Evolutionary conservation across 1,140 invertebrate genomes (phyloP).

Genomic region (Drosophila santomea): DNA sequence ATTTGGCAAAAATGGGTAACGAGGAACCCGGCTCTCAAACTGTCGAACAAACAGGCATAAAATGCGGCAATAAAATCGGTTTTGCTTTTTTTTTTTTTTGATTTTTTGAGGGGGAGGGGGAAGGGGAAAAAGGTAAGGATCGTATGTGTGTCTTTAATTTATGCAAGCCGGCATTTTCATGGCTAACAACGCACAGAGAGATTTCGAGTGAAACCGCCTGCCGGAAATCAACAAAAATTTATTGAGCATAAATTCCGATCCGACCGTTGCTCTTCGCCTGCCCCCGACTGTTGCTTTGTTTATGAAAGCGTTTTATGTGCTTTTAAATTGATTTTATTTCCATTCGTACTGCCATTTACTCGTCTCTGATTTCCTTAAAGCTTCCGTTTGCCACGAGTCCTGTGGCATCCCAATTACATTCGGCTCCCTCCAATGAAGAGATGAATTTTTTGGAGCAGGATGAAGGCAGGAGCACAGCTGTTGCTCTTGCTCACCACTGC

Average conservation of each 20-base stretch:
- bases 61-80: slow-evolving; percentile 66
- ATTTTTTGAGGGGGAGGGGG: no score
- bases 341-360: slow-evolving; percentile 57
- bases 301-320: slow-evolving; percentile 77
- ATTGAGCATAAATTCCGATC: slow-evolving; percentile 84
- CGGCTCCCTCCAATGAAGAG: slow-evolving; percentile 48
- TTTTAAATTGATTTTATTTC: slow-evolving; percentile 82
- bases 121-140: slow-evolving; percentile 50
- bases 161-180: slow-evolving; percentile 77
- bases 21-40: slow-evolving; percentile 35
- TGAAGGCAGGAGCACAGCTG: slow-evolving; percentile 41
- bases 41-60: slow-evolving; percentile 56
- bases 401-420: slow-evolving; percentile 32
- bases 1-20: slow-evolving; percentile 43
- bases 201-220: slow-evolving; percentile 29
- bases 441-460: slow-evolving; percentile 19
- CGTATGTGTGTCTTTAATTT: slow-evolving; percentile 61
- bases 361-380: slow-evolving; percentile 58
- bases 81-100: slow-evolving; percentile 6
- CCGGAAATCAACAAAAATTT: slow-evolving; percentile 83
- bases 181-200: slow-evolving; percentile 41
- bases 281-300: slow-evolving; percentile 47
- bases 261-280: slow-evolving; percentile 47
- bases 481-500: slow-evolving; percentile 29
- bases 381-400: slow-evolving; percentile 31